phyloP scores from a whole-genome alignment of 2,888 invertebrate genomes.

The Erebia ligea region DNA sequence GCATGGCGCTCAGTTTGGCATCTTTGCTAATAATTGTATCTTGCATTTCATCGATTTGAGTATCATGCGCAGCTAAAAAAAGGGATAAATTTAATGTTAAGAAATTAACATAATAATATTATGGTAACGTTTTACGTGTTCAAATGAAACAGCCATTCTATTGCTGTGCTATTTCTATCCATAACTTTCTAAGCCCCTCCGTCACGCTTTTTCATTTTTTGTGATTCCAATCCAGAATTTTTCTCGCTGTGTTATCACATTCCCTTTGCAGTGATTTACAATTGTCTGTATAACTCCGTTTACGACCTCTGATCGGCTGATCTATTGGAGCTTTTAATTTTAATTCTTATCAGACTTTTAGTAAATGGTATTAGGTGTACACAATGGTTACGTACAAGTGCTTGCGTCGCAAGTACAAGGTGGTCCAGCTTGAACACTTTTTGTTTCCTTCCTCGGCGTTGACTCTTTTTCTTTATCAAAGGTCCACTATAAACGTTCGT shows the following conservation, averaged over 20 bases:
- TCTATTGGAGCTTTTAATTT: no score
- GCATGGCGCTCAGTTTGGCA: conserved; percentile 73
- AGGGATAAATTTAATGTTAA: neutral
- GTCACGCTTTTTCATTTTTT: no score
- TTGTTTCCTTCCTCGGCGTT: conserved; percentile 47
- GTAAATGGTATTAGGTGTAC: no score
- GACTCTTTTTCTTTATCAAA: conserved; percentile 45
- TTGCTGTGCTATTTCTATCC: no score
- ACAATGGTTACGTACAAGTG: conserved; percentile 49
- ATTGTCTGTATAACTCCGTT: no score
- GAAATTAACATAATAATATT: conserved; percentile 29
- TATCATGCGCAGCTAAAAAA: conserved; percentile 58
- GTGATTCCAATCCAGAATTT: no score
- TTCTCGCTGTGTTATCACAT: no score
- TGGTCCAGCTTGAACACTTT: conserved; percentile 50
- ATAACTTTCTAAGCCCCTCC: no score
- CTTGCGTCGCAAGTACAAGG: conserved; percentile 48
- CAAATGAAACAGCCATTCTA: no score
- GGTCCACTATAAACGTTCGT: conserved; percentile 47
- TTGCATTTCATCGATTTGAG: conserved; percentile 68
- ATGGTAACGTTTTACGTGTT: conserved; percentile 13
- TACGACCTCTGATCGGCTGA: no score
- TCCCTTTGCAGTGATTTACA: no score
- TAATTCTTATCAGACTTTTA: no score
- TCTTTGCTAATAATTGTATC: conserved; percentile 69